Percentiles rank a stretch among this genome's conserved stretches.
phyloP scores from a whole-genome alignment of 2,113 vertebrate species.

The Heterocephalus glaber region DNA sequence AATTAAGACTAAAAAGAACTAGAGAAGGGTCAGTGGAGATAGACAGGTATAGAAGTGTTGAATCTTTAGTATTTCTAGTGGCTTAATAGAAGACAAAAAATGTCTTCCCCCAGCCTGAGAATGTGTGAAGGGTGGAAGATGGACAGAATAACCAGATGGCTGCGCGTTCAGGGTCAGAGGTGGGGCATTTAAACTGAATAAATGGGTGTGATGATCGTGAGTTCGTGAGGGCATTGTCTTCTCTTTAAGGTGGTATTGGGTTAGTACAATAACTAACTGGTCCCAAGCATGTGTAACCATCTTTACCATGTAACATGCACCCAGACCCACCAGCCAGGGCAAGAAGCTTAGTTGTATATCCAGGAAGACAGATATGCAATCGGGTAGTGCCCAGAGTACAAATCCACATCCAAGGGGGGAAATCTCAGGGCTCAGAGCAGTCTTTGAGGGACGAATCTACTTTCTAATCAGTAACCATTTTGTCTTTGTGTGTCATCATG shows the following conservation, averaged over 20 bases:
- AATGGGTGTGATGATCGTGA: neutral
- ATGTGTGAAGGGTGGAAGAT: neutral
- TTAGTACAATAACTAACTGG: neutral
- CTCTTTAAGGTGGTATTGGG: neutral
- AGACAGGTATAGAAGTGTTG: neutral
- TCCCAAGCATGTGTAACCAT: neutral
- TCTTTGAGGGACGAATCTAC: neutral
- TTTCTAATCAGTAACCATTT: neutral
- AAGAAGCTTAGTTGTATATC: neutral
- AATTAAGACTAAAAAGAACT: constrained; percentile 9
- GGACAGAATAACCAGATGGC: neutral
- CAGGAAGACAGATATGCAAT: neutral
- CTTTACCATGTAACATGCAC: neutral
- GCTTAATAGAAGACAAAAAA: neutral
- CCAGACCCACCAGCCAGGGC: neutral
- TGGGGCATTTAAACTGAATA: neutral
- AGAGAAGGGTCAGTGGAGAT: neutral
- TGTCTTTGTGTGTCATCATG: neutral
- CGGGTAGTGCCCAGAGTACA: neutral
- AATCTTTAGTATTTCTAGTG: neutral
- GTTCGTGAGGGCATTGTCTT: neutral
- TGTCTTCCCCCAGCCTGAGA: neutral
- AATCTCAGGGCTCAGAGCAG: neutral
- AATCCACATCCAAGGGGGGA: neutral
- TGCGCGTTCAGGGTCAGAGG: neutral